phyloP scores from a whole-genome alignment of 2,797 vertebrate species.

The Nasua narica region DNA sequence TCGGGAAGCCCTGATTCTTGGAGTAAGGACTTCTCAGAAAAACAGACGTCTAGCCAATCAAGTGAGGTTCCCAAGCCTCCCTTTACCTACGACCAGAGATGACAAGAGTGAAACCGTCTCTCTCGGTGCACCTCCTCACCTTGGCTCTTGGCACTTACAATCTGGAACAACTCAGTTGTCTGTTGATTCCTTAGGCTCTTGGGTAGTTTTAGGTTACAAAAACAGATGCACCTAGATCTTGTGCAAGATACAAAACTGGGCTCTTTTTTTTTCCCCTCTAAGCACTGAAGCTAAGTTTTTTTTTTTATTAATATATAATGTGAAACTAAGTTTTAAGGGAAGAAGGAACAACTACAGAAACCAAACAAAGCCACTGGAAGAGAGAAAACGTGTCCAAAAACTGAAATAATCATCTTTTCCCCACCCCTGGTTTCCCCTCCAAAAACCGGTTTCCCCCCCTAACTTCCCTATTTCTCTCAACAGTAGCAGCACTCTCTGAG shows the following conservation, averaged over 20 bases:
- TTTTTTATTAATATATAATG: too few relatives aligned
- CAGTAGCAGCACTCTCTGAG: background rate
- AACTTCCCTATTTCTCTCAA: constrained; percentile 54
- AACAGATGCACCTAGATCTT: constrained; percentile 35
- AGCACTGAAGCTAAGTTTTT: constrained; percentile 16
- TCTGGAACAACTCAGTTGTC: background rate
- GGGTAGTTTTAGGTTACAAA: background rate
- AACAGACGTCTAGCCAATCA: background rate
- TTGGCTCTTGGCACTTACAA: background rate
- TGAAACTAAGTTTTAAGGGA: constrained; percentile 26
- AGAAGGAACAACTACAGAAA: constrained; percentile 48
- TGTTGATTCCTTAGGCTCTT: constrained; percentile 7
- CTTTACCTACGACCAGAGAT: background rate
- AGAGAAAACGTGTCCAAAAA: constrained; percentile 26
- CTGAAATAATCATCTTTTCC: constrained; percentile 33
- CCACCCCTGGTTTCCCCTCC: constrained; percentile 31
- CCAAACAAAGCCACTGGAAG: constrained; percentile 32
- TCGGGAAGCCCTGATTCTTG: constrained; percentile 36
- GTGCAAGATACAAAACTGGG: background rate
- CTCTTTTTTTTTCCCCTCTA: background rate
- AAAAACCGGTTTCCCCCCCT: constrained; percentile 12
- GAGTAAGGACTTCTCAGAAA: constrained; percentile 25
- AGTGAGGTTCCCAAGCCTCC: background rate
- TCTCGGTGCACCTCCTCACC: background rate
- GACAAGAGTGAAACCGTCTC: background rate